A percentile compares a stretch with the other conserved stretches of the same genome.
phyloP scores from a whole-genome alignment of 35 echinoderm and acorn worm species.

The Heliocidaris tuberculata region DNA sequence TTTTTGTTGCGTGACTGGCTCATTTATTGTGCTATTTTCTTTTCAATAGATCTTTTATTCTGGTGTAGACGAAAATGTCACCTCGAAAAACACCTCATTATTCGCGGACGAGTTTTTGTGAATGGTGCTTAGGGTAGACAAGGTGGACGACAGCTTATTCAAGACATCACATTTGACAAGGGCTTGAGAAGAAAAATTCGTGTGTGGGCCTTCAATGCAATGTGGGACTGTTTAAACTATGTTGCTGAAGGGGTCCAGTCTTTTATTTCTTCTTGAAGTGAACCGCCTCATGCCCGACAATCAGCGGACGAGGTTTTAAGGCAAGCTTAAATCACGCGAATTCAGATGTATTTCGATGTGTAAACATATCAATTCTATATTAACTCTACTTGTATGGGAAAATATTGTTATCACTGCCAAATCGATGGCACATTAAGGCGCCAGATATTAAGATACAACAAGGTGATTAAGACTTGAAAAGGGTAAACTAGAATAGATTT shows the following conservation, averaged over 20 bases:
- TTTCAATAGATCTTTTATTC: background rate
- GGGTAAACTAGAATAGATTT: no score
- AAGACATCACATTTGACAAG: background rate
- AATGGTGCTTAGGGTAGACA: background rate
- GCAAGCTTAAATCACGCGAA: background rate
- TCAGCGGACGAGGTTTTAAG: background rate
- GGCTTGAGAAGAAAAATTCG: background rate
- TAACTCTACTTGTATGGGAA: no score
- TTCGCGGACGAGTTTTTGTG: background rate
- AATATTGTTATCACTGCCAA: no score
- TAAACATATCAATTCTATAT: no score
- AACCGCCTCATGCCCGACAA: background rate
- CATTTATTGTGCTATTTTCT: background rate
- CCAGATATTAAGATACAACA: no score
- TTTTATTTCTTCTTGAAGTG: background rate
- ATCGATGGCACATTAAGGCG: no score
- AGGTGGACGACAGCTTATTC: background rate
- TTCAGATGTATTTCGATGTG: no score
- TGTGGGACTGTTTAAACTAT: background rate
- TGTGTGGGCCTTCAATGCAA: background rate
- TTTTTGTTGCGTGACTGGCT: constrained; percentile 8
- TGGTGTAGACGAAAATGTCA: background rate
- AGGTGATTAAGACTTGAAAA: no score
- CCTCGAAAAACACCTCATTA: background rate
- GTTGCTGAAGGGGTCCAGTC: constrained; percentile 4